Evolutionary conservation across 2,113 vertebrate species (phyloP), one percentile per base, ranked within the genome.

Genomic region (Siniperca knerii): DNA sequence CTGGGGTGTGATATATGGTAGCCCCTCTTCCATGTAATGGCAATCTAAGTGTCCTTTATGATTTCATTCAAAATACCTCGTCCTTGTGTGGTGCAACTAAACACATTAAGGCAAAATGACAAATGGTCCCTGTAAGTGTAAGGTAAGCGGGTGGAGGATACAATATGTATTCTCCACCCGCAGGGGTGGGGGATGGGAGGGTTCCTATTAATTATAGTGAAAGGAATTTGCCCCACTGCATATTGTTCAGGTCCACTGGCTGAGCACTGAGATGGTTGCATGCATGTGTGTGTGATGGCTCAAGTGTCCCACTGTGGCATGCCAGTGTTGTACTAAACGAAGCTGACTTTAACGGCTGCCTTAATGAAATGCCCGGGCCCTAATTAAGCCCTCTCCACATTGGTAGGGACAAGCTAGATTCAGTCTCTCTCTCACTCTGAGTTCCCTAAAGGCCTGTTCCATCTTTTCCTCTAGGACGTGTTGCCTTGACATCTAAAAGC

Each of bases 371-470:
- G 86, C 50, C 82, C 44, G 20, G 89, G 81, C 84, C 89, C 83
- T 96, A 94, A 96, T 96, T 95, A 95, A 93, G 93, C 90, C 91
- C 79, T 89, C 80, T 94, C 85, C 83, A 91, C 90, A 86, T 88
- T 79, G 88, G 69, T 74, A 71, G 75, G 78, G 82, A 93, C 82
- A 82, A 73, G 82, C 80, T 66, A 54, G 76, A 85, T 82, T 78
- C 82, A 61, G 82, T 90, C 75, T 84, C 71, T 71, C 82, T 73
- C 77, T 83, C 84, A 8, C 81, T 76, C 74, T 20, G 12, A 66
- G 68, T 65, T 89, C 87, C 92, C 91, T 48, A 11, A 81, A 89
- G 79, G 75, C 85, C 82, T 65, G 23, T 79, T 88, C 82, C 50
- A 44, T 85, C 29, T 71, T 67, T 57, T 87, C 87, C 90, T 91